Base-by-base conservation (phyloP, 2,888 invertebrate species). In the Archaeoteleia sp. region DNA sequence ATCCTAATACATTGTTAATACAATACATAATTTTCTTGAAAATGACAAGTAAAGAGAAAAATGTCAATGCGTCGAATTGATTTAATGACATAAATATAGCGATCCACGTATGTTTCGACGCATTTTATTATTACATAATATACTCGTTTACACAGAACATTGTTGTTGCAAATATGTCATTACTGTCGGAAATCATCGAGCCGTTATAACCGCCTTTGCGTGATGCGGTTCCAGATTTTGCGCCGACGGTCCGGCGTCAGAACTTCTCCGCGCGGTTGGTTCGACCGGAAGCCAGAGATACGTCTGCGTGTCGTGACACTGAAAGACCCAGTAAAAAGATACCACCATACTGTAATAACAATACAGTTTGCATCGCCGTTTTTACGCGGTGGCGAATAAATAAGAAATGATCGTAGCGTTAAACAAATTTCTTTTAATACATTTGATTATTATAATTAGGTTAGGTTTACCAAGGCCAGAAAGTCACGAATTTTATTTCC, bases 141-240 rank as follows among this genome's bases (percentile, higher is more conserved):
- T 71, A 67, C 74, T 79, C 81, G 80, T 81, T 81, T 81, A 80
- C 74, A 78, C 76, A 76, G 75, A 78, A 76, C 74, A 75, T 81
- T 80, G 79, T 81, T 77, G 80, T 78, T 71, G 72, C 78, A 81
- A 79, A 79, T 80, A 76, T 78, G 76, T 79, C 72, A 81, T 81
- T 79, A 81, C 74, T 58, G 78, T 77, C 75, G 76, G 78, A 78
- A 78, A 81, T 79, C 76, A 80, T 72, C 72, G 75, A 71, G 71
- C 75, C 72, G 76, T 70, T 74, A 69, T 67, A 67, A 76, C 68
- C 71, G 65, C 67, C 71, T 53, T 72, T 70, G 72, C 78, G 78
- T 77, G 77, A 75, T 74, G 74, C 73, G 72, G 67, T 75, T 73
- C 67, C 67, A 75, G 77, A 77, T 75, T 77, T 75, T 74, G 73